Conservation (phyloP, 2,888 invertebrate species). For the Prosapia bicincta region DNA sequence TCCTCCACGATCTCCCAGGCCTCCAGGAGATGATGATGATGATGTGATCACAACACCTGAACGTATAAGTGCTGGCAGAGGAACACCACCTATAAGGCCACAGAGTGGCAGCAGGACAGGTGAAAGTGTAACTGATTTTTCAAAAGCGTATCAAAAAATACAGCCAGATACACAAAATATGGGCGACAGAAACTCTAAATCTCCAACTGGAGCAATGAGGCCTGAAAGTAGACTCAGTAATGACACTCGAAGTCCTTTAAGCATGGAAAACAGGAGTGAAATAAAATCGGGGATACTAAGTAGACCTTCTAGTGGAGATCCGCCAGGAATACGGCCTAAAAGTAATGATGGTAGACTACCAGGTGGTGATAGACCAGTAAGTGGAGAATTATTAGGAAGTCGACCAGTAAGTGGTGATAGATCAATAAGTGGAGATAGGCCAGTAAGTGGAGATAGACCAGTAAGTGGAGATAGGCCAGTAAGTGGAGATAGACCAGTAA, state of each 20-base stretch:
- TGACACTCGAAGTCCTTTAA: conserved; percentile 8
- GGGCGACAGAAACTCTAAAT: background rate
- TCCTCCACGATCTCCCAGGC: conserved; percentile 14
- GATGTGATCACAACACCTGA: conserved; percentile 11
- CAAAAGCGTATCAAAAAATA: background rate
- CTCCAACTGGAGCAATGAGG: background rate
- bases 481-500: background rate
- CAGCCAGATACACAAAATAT: background rate
- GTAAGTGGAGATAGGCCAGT: background rate
- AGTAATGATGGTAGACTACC: background rate
- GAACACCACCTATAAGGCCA: conserved; percentile 16
- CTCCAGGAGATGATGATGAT: conserved; percentile 17
- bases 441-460: background rate
- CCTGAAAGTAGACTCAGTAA: conserved; percentile 19
- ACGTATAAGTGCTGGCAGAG: conserved; percentile 17
- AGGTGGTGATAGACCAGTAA: background rate
- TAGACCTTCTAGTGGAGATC: background rate
- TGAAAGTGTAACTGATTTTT: conserved; percentile 3
- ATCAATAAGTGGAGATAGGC: background rate
- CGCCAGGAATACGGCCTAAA: background rate
- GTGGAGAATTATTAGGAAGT: background rate
- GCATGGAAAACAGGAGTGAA: conserved; percentile 14
- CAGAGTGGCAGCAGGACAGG: conserved; percentile 10
- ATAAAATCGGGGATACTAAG: background rate
- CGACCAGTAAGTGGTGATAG: background rate